These are phyloP conservation scores for Falcunculus frontatus DNA, from an alignment of 2,113 vertebrate species.

Conservation along the genomic window DNA sequence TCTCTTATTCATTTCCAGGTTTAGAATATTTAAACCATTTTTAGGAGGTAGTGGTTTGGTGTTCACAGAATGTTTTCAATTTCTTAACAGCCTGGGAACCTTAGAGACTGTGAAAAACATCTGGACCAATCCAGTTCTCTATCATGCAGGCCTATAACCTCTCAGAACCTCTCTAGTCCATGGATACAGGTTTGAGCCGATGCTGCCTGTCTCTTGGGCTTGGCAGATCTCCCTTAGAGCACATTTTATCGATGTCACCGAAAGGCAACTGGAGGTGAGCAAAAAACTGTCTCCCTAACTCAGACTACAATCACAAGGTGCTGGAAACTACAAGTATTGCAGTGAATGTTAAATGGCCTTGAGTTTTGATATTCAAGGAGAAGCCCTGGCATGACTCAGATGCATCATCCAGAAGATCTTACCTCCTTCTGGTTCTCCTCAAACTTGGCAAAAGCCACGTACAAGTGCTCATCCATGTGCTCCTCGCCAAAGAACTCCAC, in stretches of 20 bases:
- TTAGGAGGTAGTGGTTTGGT: neutral
- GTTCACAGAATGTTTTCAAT: neutral
- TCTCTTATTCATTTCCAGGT: neutral
- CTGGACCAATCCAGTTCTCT: neutral
- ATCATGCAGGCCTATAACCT: neutral
- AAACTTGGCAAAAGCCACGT: slow-evolving; percentile 93
- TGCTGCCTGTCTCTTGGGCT: neutral
- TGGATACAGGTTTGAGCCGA: neutral
- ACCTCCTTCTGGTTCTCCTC: slow-evolving; percentile 98
- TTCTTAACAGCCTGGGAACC: neutral
- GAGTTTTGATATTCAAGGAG: neutral
- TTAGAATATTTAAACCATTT: neutral
- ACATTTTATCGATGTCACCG: neutral
- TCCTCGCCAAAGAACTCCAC: slow-evolving; percentile 96
- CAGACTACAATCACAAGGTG: neutral
- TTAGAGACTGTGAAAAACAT: neutral
- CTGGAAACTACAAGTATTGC: neutral
- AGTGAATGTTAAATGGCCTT: accelerated
- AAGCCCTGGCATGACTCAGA: neutral
- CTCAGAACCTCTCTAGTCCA: neutral
- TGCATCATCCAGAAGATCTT: neutral
- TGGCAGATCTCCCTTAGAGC: neutral
- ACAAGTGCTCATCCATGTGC: slow-evolving; percentile 88
- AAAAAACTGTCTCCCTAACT: neutral
- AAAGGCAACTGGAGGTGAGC: neutral